A percentile compares a stretch with the other conserved stretches of the same genome.
phyloP scores from a whole-genome alignment of 2,888 invertebrate species.

The Lithophane socia region DNA sequence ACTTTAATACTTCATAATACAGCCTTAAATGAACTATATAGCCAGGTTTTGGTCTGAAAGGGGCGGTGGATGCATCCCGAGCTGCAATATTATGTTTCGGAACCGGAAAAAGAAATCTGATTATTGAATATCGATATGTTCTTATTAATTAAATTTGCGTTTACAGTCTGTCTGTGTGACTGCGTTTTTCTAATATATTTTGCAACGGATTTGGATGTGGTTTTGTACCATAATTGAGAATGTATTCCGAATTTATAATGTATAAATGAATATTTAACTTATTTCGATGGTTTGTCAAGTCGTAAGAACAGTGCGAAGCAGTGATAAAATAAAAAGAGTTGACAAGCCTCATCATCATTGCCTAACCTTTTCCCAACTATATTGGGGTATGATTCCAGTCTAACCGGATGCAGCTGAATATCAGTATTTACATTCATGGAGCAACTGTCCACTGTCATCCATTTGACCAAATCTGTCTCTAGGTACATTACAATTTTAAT shows the following conservation, averaged over 20 bases:
- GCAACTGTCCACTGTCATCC: not conserved
- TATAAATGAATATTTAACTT: too few species aligned
- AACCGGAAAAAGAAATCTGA: not conserved
- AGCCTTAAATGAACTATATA: not conserved
- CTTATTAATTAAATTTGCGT: too few species aligned
- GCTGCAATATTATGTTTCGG: not conserved
- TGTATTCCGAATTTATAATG: too few species aligned
- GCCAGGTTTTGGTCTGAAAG: not conserved
- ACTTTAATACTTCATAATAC: slow-evolving; percentile 5
- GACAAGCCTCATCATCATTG: not conserved
- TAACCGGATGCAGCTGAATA: not conserved
- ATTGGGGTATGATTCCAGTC: not conserved
- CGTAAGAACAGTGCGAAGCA: too few species aligned
- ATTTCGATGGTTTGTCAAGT: too few species aligned
- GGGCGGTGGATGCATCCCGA: not conserved
- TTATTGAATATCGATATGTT: too few species aligned
- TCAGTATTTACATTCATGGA: not conserved
- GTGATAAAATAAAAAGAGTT: not conserved
- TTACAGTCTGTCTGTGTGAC: too few species aligned
- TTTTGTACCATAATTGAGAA: too few species aligned
- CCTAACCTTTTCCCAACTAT: too few species aligned
- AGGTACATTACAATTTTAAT: not conserved
- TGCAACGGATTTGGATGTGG: too few species aligned
- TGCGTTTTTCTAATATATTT: too few species aligned
- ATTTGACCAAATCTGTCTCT: slow-evolving; percentile 17